phyloP scores from a whole-genome alignment of 2,888 invertebrate genomes.

The Podotricha telesiphe region DNA sequence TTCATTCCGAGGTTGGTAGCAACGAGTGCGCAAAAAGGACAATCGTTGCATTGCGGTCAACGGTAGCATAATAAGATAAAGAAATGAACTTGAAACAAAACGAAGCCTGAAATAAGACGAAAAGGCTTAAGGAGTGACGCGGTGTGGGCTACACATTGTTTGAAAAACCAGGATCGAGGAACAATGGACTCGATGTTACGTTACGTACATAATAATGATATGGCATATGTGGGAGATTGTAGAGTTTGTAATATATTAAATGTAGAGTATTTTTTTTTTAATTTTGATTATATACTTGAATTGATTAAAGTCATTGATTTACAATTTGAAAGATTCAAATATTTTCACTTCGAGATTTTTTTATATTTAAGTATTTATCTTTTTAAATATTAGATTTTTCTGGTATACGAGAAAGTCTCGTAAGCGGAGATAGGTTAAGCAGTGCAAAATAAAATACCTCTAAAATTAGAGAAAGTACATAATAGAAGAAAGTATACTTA shows the following conservation, averaged over 20 bases:
- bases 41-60: constrained; percentile 74
- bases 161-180: constrained; percentile 44
- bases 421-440: no score
- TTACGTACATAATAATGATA: constrained; percentile 13
- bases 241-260: not conserved
- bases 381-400: no score
- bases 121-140: constrained; percentile 81
- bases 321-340: no score
- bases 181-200: constrained; percentile 51
- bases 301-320: no score
- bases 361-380: no score
- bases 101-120: constrained; percentile 81
- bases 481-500: no score
- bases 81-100: constrained; percentile 79
- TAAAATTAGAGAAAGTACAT: no score
- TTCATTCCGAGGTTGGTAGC: constrained; percentile 73
- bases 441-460: no score
- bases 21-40: constrained; percentile 70
- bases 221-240: constrained; percentile 8
- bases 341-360: no score
- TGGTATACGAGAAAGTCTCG: no score
- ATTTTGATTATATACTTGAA: not conserved
- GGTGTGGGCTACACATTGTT: constrained; percentile 80
- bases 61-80: constrained; percentile 84
- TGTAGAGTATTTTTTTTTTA: not conserved